A percentile compares a stretch with the other conserved stretches of the same genome.
Evolutionary conservation across 2,888 invertebrate species (phyloP).

Genomic region (Syrphus vitripennis): DNA sequence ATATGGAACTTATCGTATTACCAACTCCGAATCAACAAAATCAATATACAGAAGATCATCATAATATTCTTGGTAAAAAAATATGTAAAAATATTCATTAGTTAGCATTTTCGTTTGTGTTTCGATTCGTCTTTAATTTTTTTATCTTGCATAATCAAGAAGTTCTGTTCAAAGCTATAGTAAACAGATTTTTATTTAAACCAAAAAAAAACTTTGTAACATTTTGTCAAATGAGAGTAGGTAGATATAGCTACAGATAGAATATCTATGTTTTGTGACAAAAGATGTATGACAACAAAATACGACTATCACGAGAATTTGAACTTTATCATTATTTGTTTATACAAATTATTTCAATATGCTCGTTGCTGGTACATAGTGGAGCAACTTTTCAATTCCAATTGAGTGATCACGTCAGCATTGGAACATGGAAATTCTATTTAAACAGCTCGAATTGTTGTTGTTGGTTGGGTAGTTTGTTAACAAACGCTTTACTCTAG

Average conservation of each 20-base stretch:
- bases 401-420: constrained; percentile 23
- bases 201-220: not conserved
- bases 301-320: not conserved
- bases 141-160: not conserved
- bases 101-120: constrained; percentile 1
- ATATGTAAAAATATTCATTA: not conserved
- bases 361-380: no score
- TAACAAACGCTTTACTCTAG: not conserved
- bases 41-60: not conserved
- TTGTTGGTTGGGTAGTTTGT: not conserved
- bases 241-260: not conserved
- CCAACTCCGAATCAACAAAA: not conserved
- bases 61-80: not conserved
- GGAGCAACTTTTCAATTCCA: constrained; percentile 7
- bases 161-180: not conserved
- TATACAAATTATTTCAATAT: not conserved
- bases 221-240: constrained; percentile 8
- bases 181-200: not conserved
- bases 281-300: not conserved
- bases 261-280: not conserved
- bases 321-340: not conserved
- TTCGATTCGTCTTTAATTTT: not conserved
- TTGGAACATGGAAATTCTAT: not conserved
- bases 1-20: constrained; percentile 11
- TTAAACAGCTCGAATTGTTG: not conserved